Evolutionary conservation across 1,140 invertebrate genomes (phyloP), one percentile per base, ranked within the genome.

Genomic region (Hyphantria cunea): DNA sequence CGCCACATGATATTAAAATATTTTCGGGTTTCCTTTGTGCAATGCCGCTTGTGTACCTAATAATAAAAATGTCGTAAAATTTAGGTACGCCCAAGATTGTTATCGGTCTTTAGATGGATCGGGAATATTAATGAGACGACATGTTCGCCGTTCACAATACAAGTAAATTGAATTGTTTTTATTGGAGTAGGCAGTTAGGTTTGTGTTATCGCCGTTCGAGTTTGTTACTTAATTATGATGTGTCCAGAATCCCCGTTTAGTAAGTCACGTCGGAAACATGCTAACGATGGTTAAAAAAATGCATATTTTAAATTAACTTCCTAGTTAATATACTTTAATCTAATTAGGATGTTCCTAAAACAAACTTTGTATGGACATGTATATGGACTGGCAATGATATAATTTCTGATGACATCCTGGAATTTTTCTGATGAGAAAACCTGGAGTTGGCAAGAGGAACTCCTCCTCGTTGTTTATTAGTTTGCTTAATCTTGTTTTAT

Each of bases 31-130:
- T 45, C 37, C 45, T 58, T 58, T 58, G 56, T 42, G 37, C 13
- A n/a, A 13, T 44, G 34, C 47, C 56, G 56, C 56, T 60, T 44
- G 17, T 60, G 47, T 50, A 25, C 17, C 17, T 25, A 60, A 60
- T 60, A 60, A 60, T 60, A 60, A 60, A 60, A 60, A 60, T 51
- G 56, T 60, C 56, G 56, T 60, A 51, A 60, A 60, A 60, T 60
- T 60, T 60, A 34, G 56, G 13, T 49, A 48, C 56, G 42, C 47
- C 56, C 56, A 48, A 51, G 56, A 60, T 60, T 50, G 15, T 60
- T 60, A 60, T 60, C 56, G 48, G 17, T 44, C 8, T 44, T 58
- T 33, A 37, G 56, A 50, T 34, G 56, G n/a, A 33, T 60, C 48
- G 39, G 39, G 56, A 60, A 60, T 60, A 60, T 60, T 60, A 60